Evolutionary conservation across 2,888 invertebrate species (phyloP).

Genomic region (Polyommatus iphigenia): DNA sequence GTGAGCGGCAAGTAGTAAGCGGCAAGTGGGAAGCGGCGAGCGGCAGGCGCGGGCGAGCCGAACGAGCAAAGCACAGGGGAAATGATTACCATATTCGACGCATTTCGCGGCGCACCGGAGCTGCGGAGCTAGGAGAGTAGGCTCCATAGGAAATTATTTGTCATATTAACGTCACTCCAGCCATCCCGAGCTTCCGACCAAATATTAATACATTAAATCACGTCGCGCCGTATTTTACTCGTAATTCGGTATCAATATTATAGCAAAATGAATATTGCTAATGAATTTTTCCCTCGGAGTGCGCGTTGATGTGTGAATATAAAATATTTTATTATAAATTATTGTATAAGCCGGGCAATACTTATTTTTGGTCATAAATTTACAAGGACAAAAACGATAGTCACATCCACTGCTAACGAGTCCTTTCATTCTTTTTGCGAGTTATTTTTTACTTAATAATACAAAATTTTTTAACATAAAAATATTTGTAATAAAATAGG

Average conservation of each 20-base stretch:
- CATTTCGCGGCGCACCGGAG: constrained; percentile 57
- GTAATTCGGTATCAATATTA: constrained; percentile 52
- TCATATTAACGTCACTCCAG: constrained; percentile 76
- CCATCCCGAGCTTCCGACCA: constrained; percentile 58
- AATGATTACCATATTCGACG: constrained; percentile 75
- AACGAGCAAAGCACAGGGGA: constrained; percentile 62
- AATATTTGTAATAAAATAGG: not conserved
- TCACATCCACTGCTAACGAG: not conserved
- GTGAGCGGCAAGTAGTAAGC: constrained; percentile 36
- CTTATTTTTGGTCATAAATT: not conserved
- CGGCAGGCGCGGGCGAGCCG: constrained; percentile 42
- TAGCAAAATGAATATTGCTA: constrained; percentile 38
- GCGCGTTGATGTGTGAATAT: not conserved
- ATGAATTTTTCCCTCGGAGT: not conserved
- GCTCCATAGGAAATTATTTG: constrained; percentile 74
- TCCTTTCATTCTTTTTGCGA: not conserved
- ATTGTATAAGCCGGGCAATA: not conserved
- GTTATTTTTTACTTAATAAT: not conserved
- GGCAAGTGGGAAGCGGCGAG: constrained; percentile 42
- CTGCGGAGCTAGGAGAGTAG: constrained; percentile 65
- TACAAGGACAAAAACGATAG: not conserved
- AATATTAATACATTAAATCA: constrained; percentile 74
- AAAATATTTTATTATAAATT: not conserved
- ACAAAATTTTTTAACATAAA: too few species aligned
- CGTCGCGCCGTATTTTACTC: constrained; percentile 55